A percentile compares a stretch with the other conserved stretches of the same genome.
phyloP scores from a whole-genome alignment of 2,797 vertebrate species.

The Macrochelys suwanniensis region DNA sequence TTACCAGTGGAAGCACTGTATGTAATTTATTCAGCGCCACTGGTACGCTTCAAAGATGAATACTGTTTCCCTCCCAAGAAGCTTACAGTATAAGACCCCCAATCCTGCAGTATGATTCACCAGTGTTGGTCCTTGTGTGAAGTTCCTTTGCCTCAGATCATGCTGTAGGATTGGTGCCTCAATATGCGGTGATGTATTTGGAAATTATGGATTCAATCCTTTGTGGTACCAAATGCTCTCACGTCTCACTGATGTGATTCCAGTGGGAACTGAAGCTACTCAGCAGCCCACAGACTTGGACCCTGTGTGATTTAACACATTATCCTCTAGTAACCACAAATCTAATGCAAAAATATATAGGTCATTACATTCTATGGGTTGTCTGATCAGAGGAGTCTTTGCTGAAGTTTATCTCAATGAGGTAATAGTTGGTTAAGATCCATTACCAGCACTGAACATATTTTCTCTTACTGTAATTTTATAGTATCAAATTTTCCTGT shows the following conservation, averaged over 20 bases:
- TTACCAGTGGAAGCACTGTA: background rate
- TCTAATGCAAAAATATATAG: rapidly evolving
- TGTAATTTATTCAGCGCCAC: background rate
- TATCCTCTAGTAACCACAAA: background rate
- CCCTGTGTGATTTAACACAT: background rate
- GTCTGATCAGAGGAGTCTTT: background rate
- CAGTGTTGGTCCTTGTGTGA: background rate
- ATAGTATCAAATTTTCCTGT: background rate
- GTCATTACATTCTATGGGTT: background rate
- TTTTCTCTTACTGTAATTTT: background rate
- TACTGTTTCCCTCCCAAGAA: background rate
- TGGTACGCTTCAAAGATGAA: background rate
- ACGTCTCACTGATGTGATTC: background rate
- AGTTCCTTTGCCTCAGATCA: background rate
- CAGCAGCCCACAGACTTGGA: background rate
- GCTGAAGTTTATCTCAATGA: background rate
- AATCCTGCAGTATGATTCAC: background rate
- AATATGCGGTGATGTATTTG: background rate
- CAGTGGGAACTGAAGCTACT: background rate
- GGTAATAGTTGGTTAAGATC: background rate
- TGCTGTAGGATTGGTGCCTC: background rate
- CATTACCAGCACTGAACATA: background rate
- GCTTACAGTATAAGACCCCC: background rate
- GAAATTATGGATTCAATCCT: background rate
- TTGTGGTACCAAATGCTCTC: background rate